Evolutionary conservation across 2,797 vertebrate genomes (phyloP).

Genomic region (Eidolon dupreanum): DNA sequence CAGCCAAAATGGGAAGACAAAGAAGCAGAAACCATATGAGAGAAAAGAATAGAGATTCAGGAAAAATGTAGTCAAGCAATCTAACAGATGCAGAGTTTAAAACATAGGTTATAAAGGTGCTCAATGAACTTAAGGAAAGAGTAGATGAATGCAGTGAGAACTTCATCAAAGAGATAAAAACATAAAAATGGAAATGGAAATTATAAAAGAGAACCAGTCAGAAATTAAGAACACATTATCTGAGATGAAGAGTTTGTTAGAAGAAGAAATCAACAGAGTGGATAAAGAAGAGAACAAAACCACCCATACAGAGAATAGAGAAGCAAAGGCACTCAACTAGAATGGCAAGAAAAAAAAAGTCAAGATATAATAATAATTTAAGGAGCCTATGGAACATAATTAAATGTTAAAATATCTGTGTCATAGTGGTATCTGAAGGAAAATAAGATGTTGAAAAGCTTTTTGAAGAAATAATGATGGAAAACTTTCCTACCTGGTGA

Average conservation of each 20-base stretch:
- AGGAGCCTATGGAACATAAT: no score
- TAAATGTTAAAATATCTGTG: no score
- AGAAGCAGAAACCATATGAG: no score
- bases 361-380: no score
- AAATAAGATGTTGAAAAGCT: no score
- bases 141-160: neutral
- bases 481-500: no score
- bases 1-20: no score
- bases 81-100: neutral
- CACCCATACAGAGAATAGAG: neutral
- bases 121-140: neutral
- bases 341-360: no score
- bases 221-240: neutral
- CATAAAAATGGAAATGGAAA: neutral
- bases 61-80: no score
- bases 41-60: no score
- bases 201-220: neutral
- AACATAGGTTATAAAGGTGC: neutral
- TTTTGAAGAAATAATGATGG: no score
- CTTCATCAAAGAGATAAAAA: neutral
- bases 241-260: neutral
- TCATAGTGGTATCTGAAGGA: no score
- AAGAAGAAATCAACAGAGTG: neutral
- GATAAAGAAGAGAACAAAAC: neutral
- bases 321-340: neutral